Evolutionary conservation across 2,797 vertebrate genomes (phyloP).

Genomic region (Pangasius mekongensis): DNA sequence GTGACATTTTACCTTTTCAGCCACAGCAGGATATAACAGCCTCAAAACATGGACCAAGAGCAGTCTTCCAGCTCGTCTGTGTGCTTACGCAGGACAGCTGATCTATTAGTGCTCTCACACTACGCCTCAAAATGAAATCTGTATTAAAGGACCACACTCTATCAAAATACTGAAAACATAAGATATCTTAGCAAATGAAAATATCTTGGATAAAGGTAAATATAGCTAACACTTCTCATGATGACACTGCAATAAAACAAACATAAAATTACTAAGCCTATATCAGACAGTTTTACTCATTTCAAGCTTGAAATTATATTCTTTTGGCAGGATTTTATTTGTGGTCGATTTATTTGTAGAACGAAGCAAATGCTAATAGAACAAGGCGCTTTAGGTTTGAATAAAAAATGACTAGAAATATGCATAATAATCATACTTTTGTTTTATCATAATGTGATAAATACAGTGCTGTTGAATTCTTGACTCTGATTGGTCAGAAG

Average conservation of each 20-base stretch:
- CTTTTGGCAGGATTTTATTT: background rate
- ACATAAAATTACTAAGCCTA: background rate
- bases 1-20: conserved; percentile 6
- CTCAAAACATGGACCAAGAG: conserved; percentile 30
- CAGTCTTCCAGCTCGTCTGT: conserved; percentile 45
- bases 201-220: conserved; percentile 3
- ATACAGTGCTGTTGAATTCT: background rate
- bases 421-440: background rate
- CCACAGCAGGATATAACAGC: background rate
- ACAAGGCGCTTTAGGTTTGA: background rate
- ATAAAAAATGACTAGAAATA: background rate
- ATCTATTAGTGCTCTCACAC: background rate
- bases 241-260: background rate
- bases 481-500: background rate
- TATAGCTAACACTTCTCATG: background rate
- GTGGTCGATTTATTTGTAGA: background rate
- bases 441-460: background rate
- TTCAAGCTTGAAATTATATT: background rate
- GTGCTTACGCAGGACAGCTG: conserved; percentile 5
- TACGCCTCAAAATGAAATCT: conserved; percentile 15
- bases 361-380: background rate
- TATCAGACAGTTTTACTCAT: background rate
- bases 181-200: conserved; percentile 21
- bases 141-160: background rate
- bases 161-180: background rate